Conservation (phyloP, 64 coral and sea anemone species). For the Stylophora pistillata region DNA sequence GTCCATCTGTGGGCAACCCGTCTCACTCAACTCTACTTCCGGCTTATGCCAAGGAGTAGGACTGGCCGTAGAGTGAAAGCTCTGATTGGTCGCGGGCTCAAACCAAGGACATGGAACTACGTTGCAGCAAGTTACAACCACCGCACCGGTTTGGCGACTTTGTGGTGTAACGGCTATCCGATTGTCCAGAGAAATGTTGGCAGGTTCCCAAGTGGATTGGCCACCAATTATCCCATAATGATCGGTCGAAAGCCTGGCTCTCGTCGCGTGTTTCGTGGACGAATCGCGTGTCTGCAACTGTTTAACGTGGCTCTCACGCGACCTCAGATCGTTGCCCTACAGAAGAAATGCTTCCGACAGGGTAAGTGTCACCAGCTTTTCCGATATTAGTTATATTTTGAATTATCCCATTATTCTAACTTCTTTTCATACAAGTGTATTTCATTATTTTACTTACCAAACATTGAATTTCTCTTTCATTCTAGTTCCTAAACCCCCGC, state of each 20-base stretch:
- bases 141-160: constrained; percentile 36
- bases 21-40: constrained; percentile 11
- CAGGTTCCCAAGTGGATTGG: constrained; percentile 36
- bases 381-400: not conserved
- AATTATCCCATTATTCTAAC: no score
- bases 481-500: not conserved
- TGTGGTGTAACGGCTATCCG: constrained; percentile 18
- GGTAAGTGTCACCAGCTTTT: constrained; percentile 16
- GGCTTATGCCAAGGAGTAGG: constrained; percentile 3
- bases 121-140: constrained; percentile 25
- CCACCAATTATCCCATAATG: constrained; percentile 48
- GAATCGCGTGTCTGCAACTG: constrained; percentile 42
- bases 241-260: constrained; percentile 34
- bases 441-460: not conserved
- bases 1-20: constrained; percentile 28
- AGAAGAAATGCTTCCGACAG: constrained; percentile 38
- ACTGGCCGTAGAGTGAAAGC: not conserved
- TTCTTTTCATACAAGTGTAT: not conserved
- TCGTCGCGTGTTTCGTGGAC: constrained; percentile 56
- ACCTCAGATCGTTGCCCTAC: not conserved
- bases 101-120: constrained; percentile 38
- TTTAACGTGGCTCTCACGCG: constrained; percentile 18
- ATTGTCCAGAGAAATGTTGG: constrained; percentile 33
- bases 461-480: not conserved
- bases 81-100: constrained; percentile 24